These are phyloP conservation scores for Aspiorhynchus laticeps DNA, from an alignment of 2,113 vertebrate genomes.

Conservation along the genomic window DNA sequence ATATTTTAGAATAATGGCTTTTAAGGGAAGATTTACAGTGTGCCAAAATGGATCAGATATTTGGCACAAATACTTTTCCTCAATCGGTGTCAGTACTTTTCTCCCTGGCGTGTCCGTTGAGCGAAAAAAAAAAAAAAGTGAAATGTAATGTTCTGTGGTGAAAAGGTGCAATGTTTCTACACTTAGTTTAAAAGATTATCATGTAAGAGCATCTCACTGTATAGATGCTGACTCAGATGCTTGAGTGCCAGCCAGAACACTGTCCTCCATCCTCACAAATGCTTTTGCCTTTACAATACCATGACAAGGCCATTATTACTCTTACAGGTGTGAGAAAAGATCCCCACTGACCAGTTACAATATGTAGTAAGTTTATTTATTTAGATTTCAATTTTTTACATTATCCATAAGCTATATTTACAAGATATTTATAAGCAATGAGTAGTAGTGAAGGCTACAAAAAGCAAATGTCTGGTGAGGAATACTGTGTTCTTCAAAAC, in stretches of 20 bases:
- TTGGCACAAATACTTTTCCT: constrained; percentile 36
- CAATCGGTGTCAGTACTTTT: constrained; percentile 36
- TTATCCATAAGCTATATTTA: too few relatives aligned
- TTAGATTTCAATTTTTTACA: too few relatives aligned
- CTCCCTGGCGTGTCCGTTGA: neutral
- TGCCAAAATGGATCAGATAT: constrained; percentile 46
- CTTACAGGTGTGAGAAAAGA: neutral
- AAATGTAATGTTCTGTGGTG: too few relatives aligned
- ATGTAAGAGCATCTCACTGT: neutral
- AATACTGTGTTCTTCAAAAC: neutral
- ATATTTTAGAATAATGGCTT: constrained; percentile 56
- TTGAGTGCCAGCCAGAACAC: neutral
- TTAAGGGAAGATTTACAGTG: constrained; percentile 55
- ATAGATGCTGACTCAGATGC: constrained; percentile 2
- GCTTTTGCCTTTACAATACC: neutral
- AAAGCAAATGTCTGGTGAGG: neutral
- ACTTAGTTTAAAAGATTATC: neutral
- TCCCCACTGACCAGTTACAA: too few relatives aligned
- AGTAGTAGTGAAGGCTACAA: neutral
- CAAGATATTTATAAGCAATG: too few relatives aligned
- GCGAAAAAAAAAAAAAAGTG: neutral
- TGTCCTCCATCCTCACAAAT: neutral
- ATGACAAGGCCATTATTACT: neutral
- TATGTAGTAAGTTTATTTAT: too few relatives aligned
- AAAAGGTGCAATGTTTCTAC: neutral